Evolutionary conservation across 2,797 vertebrate species (phyloP).

Genomic region (Clangula hyemalis): DNA sequence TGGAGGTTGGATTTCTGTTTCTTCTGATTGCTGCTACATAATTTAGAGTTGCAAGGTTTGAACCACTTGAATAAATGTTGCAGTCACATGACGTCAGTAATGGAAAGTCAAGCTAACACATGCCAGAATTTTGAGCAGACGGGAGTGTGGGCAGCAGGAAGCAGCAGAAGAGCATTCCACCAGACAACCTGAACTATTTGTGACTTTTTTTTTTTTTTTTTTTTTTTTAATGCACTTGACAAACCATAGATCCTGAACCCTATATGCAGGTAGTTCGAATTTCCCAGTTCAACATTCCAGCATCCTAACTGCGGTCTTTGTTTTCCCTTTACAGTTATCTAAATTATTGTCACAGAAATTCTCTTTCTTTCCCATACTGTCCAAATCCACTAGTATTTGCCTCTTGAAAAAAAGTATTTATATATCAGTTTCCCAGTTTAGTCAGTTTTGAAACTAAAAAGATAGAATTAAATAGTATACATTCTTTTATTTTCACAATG

Average conservation of each 20-base stretch:
- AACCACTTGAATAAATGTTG: background rate
- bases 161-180: background rate
- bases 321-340: background rate
- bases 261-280: background rate
- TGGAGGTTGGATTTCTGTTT: slow-evolving; percentile 7
- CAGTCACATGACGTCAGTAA: slow-evolving; percentile 14
- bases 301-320: fast-evolving
- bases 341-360: background rate
- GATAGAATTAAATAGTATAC: background rate
- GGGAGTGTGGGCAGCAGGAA: slow-evolving; percentile 30
- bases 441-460: background rate
- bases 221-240: background rate
- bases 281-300: background rate
- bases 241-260: background rate
- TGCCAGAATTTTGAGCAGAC: slow-evolving; percentile 23
- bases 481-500: background rate
- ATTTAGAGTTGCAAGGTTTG: background rate
- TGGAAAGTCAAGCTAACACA: background rate
- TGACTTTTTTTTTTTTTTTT: slow-evolving; percentile 9
- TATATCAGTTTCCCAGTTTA: background rate
- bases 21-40: slow-evolving; percentile 20
- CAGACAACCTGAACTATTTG: background rate
- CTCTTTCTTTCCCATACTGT: background rate
- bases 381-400: background rate
- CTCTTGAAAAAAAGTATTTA: background rate